Base-by-base conservation (phyloP, 1,140 invertebrate genomes). In the Zophobas atratus region DNA sequence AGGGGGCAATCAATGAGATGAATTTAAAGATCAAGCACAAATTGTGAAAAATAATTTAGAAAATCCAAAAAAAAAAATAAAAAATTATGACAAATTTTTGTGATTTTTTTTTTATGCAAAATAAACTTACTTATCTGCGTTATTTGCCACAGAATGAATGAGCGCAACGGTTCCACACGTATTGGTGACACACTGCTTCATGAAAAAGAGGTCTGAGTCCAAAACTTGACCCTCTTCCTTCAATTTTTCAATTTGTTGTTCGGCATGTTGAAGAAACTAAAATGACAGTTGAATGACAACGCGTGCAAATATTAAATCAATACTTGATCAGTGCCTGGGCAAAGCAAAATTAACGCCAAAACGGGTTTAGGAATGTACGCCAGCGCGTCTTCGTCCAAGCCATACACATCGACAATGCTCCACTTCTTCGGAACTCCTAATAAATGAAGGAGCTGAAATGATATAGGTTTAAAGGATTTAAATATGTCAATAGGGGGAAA, bases 161-260 rank as follows among this genome's bases (percentile, higher is more conserved):
- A 99, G 87, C 38, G 97, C 98, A 77, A 99, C 93, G 1, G 97
- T 98, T 34, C 98, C 98, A 89, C 98, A 99, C 2, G 98, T 97
- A 90, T 99, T 99, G 46, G 93, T 92, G 57, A 99, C 93, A 70
- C 92, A 93, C 87, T 99, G 98, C 83, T 96, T 96, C 89, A 99
- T 92, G 86, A 94, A 97, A 87, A 94, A 99, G 56, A 98, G 85
- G 82, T 92, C 90, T n/a, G 89, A 86, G 1, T 91, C 89, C 67
- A 92, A 79, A 73, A 89, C 87, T 85, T 92, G 90, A 6, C 91
- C 90, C 74, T 90, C 91, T 8, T 90, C 86, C 73, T 90, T 88
- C 43, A 94, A 89, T 76, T 91, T 88, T 75, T 88, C 89, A 84
- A 93, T 92, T 84, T 92, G 88, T 77, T 92, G 86, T 71, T 90